Base-by-base conservation (phyloP, 2,113 vertebrate genomes). In the Grammomys surdaster region DNA sequence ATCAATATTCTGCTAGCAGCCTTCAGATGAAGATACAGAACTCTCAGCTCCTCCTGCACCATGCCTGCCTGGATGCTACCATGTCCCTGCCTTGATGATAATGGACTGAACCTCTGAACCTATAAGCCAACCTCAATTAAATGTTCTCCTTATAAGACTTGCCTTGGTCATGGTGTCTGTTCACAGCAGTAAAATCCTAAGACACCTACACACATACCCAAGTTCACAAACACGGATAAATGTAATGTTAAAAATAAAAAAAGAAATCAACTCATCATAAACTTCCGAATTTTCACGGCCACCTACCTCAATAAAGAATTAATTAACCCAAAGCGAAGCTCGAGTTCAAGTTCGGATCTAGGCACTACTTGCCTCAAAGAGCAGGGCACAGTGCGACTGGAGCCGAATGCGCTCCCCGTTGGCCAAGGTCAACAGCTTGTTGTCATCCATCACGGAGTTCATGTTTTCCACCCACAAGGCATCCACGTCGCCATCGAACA, bases 371-470 rank as follows among this genome's bases (percentile, higher is more conserved):
- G 98, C 99, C 99, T 99, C 99, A 96, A 99, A 99, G 65, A 99
- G 98, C 95, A 99, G 96, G 1, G 99, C 99, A 72, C 99, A 99
- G 97, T 99, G 99, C 0, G 95, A 88, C 96, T 99, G 99, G 16
- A 99, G 99, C 56, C 99, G 99, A 69, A 99, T 99, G 91, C 99
- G 98, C 95, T 99, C 99, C 22, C 99, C 99, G 0, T 99, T 99
- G 92, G 99, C 99, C 97, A 99, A 96, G 0, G 99, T 99, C 98
- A 99, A 91, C 89, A 99, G 98, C 96, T 99, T 99, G 98, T 99
- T 99, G 98, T 99, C 99, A 43, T 99, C 99, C 99, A 99, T 99
- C 93, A 99, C 99, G 0, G 99, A 99, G 98, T 99, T 99, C 99
- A 99, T 99, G 97, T 99, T 99, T 97, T 99, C 99, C 9, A 99